Evolutionary conservation across 2,888 invertebrate genomes (phyloP).

Genomic region (Neoitamus cyanurus): DNA sequence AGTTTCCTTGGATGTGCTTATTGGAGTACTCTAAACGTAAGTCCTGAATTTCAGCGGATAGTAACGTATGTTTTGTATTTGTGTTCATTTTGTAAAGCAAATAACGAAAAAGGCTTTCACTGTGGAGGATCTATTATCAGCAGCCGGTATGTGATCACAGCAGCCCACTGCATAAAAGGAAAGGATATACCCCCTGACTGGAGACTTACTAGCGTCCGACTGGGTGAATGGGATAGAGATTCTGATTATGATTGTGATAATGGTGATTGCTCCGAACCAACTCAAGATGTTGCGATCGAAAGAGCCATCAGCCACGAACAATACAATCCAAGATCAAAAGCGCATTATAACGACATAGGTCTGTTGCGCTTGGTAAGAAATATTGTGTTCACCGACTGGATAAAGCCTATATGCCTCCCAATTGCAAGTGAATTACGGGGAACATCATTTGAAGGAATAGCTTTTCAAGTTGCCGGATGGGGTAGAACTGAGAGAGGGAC

Average conservation of each 20-base stretch:
- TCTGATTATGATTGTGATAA: slow-evolving; percentile 72
- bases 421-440: slow-evolving; percentile 58
- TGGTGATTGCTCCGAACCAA: slow-evolving; percentile 72
- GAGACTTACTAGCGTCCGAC: slow-evolving; percentile 67
- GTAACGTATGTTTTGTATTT: background rate
- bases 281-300: slow-evolving; percentile 73
- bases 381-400: slow-evolving; percentile 70
- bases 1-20: slow-evolving; percentile 71
- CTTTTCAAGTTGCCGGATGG: slow-evolving; percentile 73
- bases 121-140: slow-evolving; percentile 80
- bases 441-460: slow-evolving; percentile 65
- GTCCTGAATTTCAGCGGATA: background rate
- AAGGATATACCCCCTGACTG: slow-evolving; percentile 72
- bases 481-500: slow-evolving; percentile 70
- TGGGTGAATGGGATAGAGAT: slow-evolving; percentile 70
- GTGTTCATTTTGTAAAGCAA: slow-evolving; percentile 66
- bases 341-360: slow-evolving; percentile 79
- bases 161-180: slow-evolving; percentile 79
- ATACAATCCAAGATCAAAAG: slow-evolving; percentile 70
- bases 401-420: slow-evolving; percentile 74
- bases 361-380: slow-evolving; percentile 72
- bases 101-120: slow-evolving; percentile 71
- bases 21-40: slow-evolving; percentile 68
- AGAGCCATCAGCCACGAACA: slow-evolving; percentile 74
- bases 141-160: slow-evolving; percentile 76